phyloP scores from a whole-genome alignment of 2,113 vertebrate species.

The Silurus meridionalis region DNA sequence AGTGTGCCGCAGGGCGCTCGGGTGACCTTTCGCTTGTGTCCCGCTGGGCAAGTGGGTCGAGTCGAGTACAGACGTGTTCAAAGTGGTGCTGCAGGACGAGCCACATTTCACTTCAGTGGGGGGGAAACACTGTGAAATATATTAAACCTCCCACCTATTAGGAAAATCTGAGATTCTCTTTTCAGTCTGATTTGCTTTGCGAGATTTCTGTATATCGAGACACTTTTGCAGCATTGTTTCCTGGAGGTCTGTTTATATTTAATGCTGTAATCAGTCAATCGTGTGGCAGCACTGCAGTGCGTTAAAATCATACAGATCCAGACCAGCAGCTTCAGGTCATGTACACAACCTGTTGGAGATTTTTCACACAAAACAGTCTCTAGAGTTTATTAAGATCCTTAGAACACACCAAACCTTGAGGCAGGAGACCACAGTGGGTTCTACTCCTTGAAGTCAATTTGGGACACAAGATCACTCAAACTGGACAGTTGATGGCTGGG shows the following conservation, averaged over 20 bases:
- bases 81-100: constrained; percentile 49
- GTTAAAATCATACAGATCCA: too few relatives aligned
- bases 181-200: constrained; percentile 6
- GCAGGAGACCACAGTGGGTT: not conserved
- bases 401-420: not conserved
- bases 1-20: constrained; percentile 35
- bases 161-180: not conserved
- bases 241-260: too few relatives aligned
- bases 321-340: too few relatives aligned
- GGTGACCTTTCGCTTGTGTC: constrained; percentile 52
- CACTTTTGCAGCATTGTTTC: not conserved
- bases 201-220: not conserved
- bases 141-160: constrained; percentile 43
- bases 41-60: constrained; percentile 21
- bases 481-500: not conserved
- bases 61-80: constrained; percentile 48
- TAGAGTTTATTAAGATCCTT: not conserved
- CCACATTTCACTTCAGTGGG: constrained; percentile 34
- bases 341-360: too few relatives aligned
- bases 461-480: not conserved
- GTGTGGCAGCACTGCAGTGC: too few relatives aligned
- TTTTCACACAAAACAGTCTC: too few relatives aligned
- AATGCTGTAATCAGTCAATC: too few relatives aligned
- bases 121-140: constrained; percentile 41
- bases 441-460: not conserved